Evolutionary conservation across 2,113 vertebrate species (phyloP), one percentile per base, ranked within the genome.

Genomic region (Scortum barcoo): DNA sequence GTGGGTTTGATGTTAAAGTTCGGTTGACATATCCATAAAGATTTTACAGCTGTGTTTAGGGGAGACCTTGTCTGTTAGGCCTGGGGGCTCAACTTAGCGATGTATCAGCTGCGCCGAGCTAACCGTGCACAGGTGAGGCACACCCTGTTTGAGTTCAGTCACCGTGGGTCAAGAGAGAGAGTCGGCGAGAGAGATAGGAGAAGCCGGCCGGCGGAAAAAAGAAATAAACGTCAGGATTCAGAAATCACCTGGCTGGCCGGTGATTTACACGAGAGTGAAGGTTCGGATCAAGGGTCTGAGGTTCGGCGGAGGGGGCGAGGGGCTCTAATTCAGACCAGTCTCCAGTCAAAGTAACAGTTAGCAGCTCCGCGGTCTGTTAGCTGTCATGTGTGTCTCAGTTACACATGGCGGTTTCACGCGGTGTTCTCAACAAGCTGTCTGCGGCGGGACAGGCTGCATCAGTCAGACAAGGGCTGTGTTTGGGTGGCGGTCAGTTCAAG

Each of bases 131-230:
- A 89, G 75, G 71, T 88, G 85, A 76, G 69, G 71, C 69, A 70
- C 42, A 16, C 62, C 57, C 81, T 71, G 65, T 58, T 78, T 9
- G 42, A 48, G 44, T 70, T 53, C 38, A 54, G 38, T 51, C 66
- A 58, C 61, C 3, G 4, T 13, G 58, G 38, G 38, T 46, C 51
- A 46, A 65, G 24, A 48, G 17, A 50, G 24, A 28, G 65, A 80
- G 22, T 24, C 38, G 22, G 4, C 53, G 57, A 54, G 71, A 77
- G 69, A 54, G 24, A 75, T 38, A 44, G 69, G 33, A 33, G 26
- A 26, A 85, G 76, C 74, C 92, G 89, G 89, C 88, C 74, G n/a
- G 24, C 63, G 84, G 93, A 93, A 84, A 93, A 93, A 84, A 91
- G 86, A 91, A 92, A 86, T 86, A 89, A 91, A 89, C 36, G 83